Evolutionary conservation across 1,140 invertebrate genomes (phyloP).

Genomic region (Drosophila melanogaster): Release_6_plus_ISO1_MT NC_004354.4:11759001-11759500

Average conservation of each 20-base stretch:
- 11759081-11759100: constrained; percentile 12
- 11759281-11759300: constrained; percentile 74
- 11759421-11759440: constrained; percentile 19
- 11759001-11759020: neutral
- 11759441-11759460: constrained; percentile 1
- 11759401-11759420: constrained; percentile 44
- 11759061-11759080: constrained; percentile 12
- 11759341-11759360: constrained; percentile 28
- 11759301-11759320: constrained; percentile 80
- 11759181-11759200: constrained; percentile 7
- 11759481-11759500: neutral
- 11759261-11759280: constrained; percentile 24
- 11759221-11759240: constrained; percentile 56
- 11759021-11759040: constrained; percentile 19
- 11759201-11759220: neutral
- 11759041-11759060: constrained; percentile 14
- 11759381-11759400: constrained; percentile 48
- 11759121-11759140: constrained; percentile 8
- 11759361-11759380: constrained; percentile 57
- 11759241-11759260: constrained; percentile 23
- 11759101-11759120: constrained; percentile 10
- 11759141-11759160: constrained; percentile 42
- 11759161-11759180: constrained; percentile 39
- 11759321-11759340: constrained; percentile 54
- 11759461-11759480: constrained; percentile 6